Evolutionary conservation across 2,888 invertebrate species (phyloP), one percentile per base, ranked within the genome.

Genomic region (Drosophila pseudotakahashii): DNA sequence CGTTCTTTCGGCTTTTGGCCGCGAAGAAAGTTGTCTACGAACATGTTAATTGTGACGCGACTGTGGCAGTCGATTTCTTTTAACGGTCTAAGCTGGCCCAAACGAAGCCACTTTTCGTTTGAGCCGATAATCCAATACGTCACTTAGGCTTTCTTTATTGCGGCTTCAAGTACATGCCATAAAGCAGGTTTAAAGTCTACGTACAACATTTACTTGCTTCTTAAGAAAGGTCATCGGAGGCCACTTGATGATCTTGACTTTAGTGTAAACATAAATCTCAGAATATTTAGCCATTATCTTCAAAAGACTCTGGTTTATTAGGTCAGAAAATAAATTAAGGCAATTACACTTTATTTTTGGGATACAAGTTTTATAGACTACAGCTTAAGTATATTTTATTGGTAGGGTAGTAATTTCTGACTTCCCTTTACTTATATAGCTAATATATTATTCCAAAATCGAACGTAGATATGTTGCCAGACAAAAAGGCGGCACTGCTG

Each of bases 41-140:
- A 85, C 86, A 85, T 81, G 88, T 81, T 88, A 85, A 83, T 81
- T 88, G 88, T 58, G 59, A 52, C 54, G 63, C 53, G 73, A 54
- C 60, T 42, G 42, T 42, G 45, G 45, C 34, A 14, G 30, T 42
- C 54, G 71, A 74, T 75, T 77, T 76, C 77, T 77, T 68, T 64
- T 64, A 53, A 54, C 64, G 57, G 52, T 66, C 57, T 30, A 61
- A 61, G 45, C 26, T 19, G 19, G 19, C 19, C 19, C 19, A 19
- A 19, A 19, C 19, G 19, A 61, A 61, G 45, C 26, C 45, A 37
- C 19, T 19, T 52, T 39, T 19, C n/a, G 39, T 44, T 55, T 6
- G 7, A 55, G 23, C 34, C 23, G 7, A 32, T 45, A 55, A 55
- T 34, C 11, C 34, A 11, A 14, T 7, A n/a, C 5, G 6, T 41